Base-by-base conservation (phyloP, 1,140 invertebrate species). In the Aethina tumida region DNA sequence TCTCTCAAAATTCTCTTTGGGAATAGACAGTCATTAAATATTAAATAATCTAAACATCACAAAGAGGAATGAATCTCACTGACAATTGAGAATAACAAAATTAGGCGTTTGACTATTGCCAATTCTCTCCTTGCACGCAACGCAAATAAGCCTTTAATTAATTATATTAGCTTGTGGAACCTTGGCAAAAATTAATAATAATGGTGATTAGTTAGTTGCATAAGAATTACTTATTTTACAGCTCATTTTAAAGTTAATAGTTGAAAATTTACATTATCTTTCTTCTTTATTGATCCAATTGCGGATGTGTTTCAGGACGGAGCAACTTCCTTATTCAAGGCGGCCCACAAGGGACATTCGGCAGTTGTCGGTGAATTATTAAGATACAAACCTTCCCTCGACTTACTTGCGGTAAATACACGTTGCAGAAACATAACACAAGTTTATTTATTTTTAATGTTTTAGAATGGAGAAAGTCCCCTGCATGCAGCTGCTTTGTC, bases 241-340 rank as follows among this genome's bases (percentile, higher is more conserved):
- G n/a, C 13, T 26, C 13, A 3, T 13, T 2, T 26, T 10, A 26
- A 26, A 26, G 14, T 26, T 26, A 26, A 3, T 26, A 10, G 24
- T 4, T 10, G 18, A 9, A 33, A 3, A 8, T 33, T 8, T 31
- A n/a, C 4, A 5, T n/a, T 17, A 7, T 2, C 14, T 32, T 35
- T 21, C 31, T 9, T 35, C 14, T 41, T 19, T 17, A n/a, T n/a
- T n/a, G n/a, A n/a, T n/a, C n/a, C n/a, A n/a, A n/a, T 7, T 5
- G 10, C 26, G 3, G 8, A 13, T 0, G 16, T 16, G 8, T 68
- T 70, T 17, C 59, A 86, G 79, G 86, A 94, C 65, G 91, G 90
- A 9, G 88, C 86, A 13, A 93, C 90, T 1, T 79, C 90, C 3
- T 64, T 96, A 15, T 94, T 93, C 59, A 94, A 95, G 66, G 90